These are phyloP conservation scores for Salticus scenicus DNA, from an alignment of 2,888 invertebrate genomes.

Conservation along the genomic window DNA sequence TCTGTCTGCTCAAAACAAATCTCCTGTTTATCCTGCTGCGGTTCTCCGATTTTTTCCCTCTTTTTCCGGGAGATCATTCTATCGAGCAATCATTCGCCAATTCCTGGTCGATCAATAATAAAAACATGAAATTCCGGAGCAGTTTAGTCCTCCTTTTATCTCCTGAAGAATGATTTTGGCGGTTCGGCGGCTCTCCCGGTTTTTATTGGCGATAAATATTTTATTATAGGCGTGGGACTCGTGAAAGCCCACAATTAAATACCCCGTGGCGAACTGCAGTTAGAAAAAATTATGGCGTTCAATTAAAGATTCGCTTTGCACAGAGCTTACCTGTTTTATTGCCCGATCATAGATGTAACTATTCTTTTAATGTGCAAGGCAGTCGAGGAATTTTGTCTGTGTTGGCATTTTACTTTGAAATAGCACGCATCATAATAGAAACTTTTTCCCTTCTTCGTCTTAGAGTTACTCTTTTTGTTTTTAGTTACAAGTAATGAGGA, in stretches of 20 bases:
- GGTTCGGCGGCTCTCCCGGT: slow-evolving; percentile 27
- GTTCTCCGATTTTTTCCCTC: neutral
- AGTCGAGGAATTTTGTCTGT: neutral
- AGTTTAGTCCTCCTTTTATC: slow-evolving; percentile 46
- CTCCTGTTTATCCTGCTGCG: slow-evolving; percentile 17
- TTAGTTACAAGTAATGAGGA: too few relatives aligned
- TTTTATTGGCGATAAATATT: slow-evolving; percentile 66
- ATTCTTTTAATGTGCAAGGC: neutral
- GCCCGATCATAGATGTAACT: slow-evolving; percentile 7
- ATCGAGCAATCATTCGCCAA: slow-evolving; percentile 31
- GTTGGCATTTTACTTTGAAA: neutral
- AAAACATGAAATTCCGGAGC: slow-evolving; percentile 53
- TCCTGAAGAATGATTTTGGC: slow-evolving; percentile 34
- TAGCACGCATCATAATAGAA: neutral
- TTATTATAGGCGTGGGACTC: slow-evolving; percentile 33
- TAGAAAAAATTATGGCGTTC: slow-evolving; percentile 41
- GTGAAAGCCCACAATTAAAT: slow-evolving; percentile 48
- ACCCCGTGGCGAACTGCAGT: slow-evolving; percentile 29
- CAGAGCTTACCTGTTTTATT: slow-evolving; percentile 19
- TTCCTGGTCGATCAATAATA: slow-evolving; percentile 54
- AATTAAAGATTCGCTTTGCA: slow-evolving; percentile 41
- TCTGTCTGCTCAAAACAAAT: slow-evolving; percentile 15
- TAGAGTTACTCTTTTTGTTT: too few relatives aligned
- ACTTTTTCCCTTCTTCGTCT: too few relatives aligned
- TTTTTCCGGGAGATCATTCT: slow-evolving; percentile 8